A percentile compares a stretch with the other conserved stretches of the same genome.
Evolutionary conservation across 2,113 vertebrate species (phyloP).

Genomic region (Dasyurus viverrinus): DNA sequence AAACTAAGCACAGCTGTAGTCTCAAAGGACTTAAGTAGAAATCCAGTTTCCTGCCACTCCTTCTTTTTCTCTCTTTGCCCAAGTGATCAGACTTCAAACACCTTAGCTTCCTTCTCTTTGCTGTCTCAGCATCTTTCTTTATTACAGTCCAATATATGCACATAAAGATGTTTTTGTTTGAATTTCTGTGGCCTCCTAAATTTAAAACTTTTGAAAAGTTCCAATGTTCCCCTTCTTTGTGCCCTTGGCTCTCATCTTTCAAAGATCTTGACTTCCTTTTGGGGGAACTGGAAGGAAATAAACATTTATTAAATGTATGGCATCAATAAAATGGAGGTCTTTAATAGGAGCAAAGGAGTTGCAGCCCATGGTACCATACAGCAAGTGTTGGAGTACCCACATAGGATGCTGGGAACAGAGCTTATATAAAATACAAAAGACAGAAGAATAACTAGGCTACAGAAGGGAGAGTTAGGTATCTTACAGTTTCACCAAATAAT

Average conservation of each 20-base stretch:
- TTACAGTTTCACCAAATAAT: neutral
- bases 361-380: neutral
- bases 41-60: neutral
- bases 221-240: neutral
- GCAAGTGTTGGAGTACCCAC: neutral
- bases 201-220: neutral
- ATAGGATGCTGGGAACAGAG: neutral
- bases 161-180: neutral
- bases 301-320: neutral
- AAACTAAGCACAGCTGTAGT: neutral
- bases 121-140: neutral
- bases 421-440: neutral
- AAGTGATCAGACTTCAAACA: neutral
- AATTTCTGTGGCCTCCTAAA: neutral
- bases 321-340: neutral
- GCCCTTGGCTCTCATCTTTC: neutral
- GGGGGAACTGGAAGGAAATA: neutral
- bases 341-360: neutral
- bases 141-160: neutral
- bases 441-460: neutral
- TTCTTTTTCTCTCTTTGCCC: neutral
- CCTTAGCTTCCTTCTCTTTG: neutral
- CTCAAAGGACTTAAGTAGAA: neutral
- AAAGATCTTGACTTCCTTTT: neutral
- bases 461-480: neutral